A percentile compares a stretch with the other conserved stretches of the same genome.
Conservation (phyloP, 2,888 invertebrate species). For the Chironomus riparius region DNA sequence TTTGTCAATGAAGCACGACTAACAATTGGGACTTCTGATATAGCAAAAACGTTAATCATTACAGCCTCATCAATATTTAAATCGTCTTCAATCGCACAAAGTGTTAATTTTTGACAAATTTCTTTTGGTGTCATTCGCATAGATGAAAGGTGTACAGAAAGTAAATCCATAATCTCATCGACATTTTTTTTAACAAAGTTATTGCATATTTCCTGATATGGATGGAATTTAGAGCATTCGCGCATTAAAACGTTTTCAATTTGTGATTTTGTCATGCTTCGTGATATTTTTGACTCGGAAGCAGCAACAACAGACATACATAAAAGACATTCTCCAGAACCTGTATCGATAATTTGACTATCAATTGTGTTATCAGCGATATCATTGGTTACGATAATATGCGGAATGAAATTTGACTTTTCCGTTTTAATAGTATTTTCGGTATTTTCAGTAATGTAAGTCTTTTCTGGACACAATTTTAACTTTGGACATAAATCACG, state of each 20-base stretch:
- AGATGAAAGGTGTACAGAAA: too few species aligned
- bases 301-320: slow-evolving; percentile 37
- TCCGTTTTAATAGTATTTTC: slow-evolving; percentile 29
- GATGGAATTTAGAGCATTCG: slow-evolving; percentile 36
- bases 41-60: slow-evolving; percentile 37
- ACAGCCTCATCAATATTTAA: slow-evolving; percentile 38
- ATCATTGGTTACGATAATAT: slow-evolving; percentile 48
- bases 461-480: slow-evolving; percentile 53
- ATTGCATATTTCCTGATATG: slow-evolving; percentile 52
- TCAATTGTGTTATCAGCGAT: slow-evolving; percentile 55
- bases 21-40: slow-evolving; percentile 30
- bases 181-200: slow-evolving; percentile 63
- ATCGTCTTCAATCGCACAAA: slow-evolving; percentile 46
- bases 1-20: not conserved
- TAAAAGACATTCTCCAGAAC: slow-evolving; percentile 29
- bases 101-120: slow-evolving; percentile 58
- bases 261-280: slow-evolving; percentile 33
- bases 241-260: slow-evolving; percentile 37
- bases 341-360: slow-evolving; percentile 38
- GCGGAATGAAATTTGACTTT: slow-evolving; percentile 27
- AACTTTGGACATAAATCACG: slow-evolving; percentile 55
- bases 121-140: slow-evolving; percentile 54
- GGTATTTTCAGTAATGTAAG: not conserved
- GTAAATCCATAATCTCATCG: slow-evolving; percentile 58
- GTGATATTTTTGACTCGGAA: slow-evolving; percentile 37